Base-by-base conservation (phyloP, 2,797 vertebrate genomes). In the Brachymystax lenok region DNA sequence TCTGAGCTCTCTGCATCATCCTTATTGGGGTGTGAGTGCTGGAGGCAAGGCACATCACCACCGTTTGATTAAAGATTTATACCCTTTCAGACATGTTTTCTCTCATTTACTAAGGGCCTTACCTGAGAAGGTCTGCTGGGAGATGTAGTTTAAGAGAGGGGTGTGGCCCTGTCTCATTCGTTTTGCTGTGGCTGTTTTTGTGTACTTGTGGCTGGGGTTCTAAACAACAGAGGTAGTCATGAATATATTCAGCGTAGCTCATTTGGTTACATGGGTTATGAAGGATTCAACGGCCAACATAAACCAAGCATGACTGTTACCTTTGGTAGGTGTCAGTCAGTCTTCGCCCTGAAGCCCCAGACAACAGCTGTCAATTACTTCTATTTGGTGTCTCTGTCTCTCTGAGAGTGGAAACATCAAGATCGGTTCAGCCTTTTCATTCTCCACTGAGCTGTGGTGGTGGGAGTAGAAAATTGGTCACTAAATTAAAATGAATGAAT, bases 1-100 rank as follows among this genome's bases (percentile, higher is more conserved):
- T 92, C 88, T 88, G 84, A 91, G 89, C 91, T 92, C 87, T 87
- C 85, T 86, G 90, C 92, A 90, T 93, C 89, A 90, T 88, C 88
- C 27, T 80, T 86, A 85, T 88, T 82, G 83, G 89, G 84, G 81
- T 83, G 76, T 79, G 86, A 93, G 84, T 81, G 90, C 92, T 93
- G 79, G 88, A 92, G 91, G 66, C 17, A 33, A 92, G 91, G 92
- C 90, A 84, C 90, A 90, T 91, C 91, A 90, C 85, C 83, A 63
- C 73, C 81, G 83, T 92, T 90, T 92, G 92, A 93, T 93, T 92
- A 93, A 93, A 92, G 90, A 93, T 93, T 93, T 92, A 93, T 93
- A 91, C 83, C 87, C 87, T 92, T 91, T 92, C 90, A 92, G 92
- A 91, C 84, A 84, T 90, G 84, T 89, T 91, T 90, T 92, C 88